Evolutionary conservation across 2,113 vertebrate genomes (phyloP).

Genomic region (Etia nguti): DNA sequence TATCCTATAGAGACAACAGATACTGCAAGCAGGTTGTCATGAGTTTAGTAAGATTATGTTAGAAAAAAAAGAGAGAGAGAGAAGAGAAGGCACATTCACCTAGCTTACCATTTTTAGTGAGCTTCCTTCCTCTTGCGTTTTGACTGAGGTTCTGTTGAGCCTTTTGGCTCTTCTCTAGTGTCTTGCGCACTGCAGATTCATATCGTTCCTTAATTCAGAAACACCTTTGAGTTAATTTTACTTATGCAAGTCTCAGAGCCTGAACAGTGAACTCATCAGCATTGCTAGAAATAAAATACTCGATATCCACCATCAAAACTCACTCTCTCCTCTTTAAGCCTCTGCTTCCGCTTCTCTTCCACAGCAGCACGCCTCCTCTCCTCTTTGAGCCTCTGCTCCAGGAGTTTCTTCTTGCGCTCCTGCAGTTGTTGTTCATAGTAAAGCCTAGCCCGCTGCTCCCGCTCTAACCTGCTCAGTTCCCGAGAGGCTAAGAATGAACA

Average conservation of each 20-base stretch:
- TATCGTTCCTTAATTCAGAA: slow-evolving; percentile 79
- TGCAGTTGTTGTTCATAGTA: slow-evolving; percentile 88
- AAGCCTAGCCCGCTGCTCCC: slow-evolving; percentile 81
- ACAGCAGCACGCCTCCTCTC: slow-evolving; percentile 83
- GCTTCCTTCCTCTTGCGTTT: slow-evolving; percentile 79
- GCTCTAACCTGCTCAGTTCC: slow-evolving; percentile 80
- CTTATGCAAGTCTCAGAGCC: not conserved
- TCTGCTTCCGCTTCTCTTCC: slow-evolving; percentile 87
- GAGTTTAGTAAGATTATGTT: not conserved
- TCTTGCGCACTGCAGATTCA: slow-evolving; percentile 85
- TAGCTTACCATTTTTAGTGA: slow-evolving; percentile 71
- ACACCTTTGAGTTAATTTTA: not conserved
- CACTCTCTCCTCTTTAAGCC: slow-evolving; percentile 85
- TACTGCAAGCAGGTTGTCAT: not conserved
- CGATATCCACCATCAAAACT: not conserved
- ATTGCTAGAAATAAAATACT: not conserved
- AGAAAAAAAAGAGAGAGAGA: not conserved
- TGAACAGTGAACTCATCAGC: not conserved
- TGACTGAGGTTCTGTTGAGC: slow-evolving; percentile 76
- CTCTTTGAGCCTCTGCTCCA: slow-evolving; percentile 85
- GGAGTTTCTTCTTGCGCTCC: slow-evolving; percentile 84
- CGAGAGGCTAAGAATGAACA: slow-evolving; percentile 73
- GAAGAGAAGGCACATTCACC: not conserved
- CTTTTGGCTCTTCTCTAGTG: slow-evolving; percentile 87
- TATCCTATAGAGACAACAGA: not conserved